phyloP scores from a whole-genome alignment of 1,140 invertebrate genomes.

The Notospermus geniculatus region DNA sequence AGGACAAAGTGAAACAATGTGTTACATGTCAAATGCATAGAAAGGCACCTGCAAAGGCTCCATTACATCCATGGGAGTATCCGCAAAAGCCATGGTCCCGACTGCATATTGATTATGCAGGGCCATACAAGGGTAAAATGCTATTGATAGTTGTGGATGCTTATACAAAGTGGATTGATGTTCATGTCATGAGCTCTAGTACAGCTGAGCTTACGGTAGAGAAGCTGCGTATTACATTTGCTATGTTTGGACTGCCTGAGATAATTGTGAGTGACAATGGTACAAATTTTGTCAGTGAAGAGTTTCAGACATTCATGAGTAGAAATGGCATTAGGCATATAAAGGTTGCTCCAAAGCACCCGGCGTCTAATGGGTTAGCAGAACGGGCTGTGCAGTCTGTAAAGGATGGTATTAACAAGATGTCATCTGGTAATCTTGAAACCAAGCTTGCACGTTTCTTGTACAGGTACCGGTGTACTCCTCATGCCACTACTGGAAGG shows the following conservation, averaged over 20 bases:
- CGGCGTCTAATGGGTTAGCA: conserved; percentile 32
- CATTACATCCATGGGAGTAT: conserved; percentile 40
- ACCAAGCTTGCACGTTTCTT: conserved; percentile 1
- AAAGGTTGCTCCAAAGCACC: conserved; percentile 29
- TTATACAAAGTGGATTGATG: conserved; percentile 53
- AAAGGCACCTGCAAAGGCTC: conserved; percentile 26
- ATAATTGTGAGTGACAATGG: conserved; percentile 48
- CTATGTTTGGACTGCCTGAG: conserved; percentile 29
- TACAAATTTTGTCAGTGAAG: conserved; percentile 36
- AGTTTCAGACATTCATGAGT: conserved; percentile 38
- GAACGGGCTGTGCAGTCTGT: conserved; percentile 20
- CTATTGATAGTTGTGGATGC: conserved; percentile 56
- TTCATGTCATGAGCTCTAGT: conserved; percentile 17
- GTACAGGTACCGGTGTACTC: conserved; percentile 12
- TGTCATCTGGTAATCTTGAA: not conserved
- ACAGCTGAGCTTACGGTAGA: conserved; percentile 19
- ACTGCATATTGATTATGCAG: conserved; percentile 59
- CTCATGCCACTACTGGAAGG: conserved; percentile 14
- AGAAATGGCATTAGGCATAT: conserved; percentile 36
- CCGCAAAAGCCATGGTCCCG: conserved; percentile 53
- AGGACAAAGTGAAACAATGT: conserved; percentile 19
- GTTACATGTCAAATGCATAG: conserved; percentile 31
- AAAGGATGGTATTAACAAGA: conserved; percentile 12
- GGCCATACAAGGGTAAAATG: conserved; percentile 46
- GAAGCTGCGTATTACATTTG: conserved; percentile 12